Percentiles rank a stretch among this genome's conserved stretches.
Conservation (phyloP, 2,113 vertebrate genomes). For the Nipponia nippon region DNA sequence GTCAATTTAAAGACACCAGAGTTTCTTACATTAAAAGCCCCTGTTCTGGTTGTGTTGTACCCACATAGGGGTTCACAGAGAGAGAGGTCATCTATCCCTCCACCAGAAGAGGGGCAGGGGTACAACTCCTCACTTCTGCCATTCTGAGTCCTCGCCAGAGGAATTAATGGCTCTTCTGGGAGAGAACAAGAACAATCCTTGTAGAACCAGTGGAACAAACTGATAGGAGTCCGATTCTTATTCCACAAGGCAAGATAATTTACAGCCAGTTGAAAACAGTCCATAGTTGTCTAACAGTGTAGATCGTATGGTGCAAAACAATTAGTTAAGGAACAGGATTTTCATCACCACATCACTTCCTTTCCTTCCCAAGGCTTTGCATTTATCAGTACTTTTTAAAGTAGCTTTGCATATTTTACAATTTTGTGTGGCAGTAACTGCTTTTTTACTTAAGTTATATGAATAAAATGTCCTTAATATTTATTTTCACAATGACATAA, state of each 20-base stretch:
- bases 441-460: background rate
- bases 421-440: background rate
- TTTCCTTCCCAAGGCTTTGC: background rate
- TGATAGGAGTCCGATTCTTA: background rate
- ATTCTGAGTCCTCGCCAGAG: background rate
- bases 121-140: background rate
- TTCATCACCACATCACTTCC: background rate
- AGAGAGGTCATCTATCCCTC: background rate
- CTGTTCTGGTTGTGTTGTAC: background rate
- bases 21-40: background rate
- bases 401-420: background rate
- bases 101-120: background rate
- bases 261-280: background rate
- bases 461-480: background rate
- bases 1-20: background rate
- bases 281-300: background rate
- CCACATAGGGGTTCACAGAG: background rate
- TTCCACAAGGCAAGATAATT: background rate
- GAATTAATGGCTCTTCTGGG: background rate
- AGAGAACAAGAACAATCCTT: background rate
- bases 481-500: conserved; percentile 30
- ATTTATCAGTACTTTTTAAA: background rate
- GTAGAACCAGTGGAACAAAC: background rate
- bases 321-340: background rate
- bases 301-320: background rate